These are phyloP conservation scores for Branchipolynoe longqiensis DNA, from an alignment of 2,888 invertebrate genomes.

Conservation along the genomic window DNA sequence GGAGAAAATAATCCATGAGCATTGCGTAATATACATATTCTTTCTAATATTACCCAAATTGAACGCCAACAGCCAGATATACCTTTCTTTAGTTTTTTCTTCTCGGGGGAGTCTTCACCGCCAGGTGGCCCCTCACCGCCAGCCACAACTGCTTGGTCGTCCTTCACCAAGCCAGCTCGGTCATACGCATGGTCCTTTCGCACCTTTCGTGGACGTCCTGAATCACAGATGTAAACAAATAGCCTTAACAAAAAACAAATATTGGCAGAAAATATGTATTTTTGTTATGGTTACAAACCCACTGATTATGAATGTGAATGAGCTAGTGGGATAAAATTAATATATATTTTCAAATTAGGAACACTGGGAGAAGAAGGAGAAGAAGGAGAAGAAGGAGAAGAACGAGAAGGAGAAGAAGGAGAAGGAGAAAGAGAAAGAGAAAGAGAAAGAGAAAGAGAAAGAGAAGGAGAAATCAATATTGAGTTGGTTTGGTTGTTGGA, in stretches of 20 bases:
- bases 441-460: too few relatives aligned
- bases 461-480: too few relatives aligned
- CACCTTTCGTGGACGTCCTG: slow-evolving; percentile 55
- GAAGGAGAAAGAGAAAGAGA: slow-evolving; percentile 59
- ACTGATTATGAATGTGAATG: too few relatives aligned
- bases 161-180: slow-evolving; percentile 9
- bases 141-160: not conserved
- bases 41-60: too few relatives aligned
- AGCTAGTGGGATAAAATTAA: too few relatives aligned
- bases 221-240: not conserved
- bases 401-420: slow-evolving; percentile 61
- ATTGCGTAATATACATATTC: too few relatives aligned
- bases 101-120: not conserved
- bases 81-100: slow-evolving; percentile 5
- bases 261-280: too few relatives aligned
- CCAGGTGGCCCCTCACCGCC: not conserved
- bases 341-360: slow-evolving; percentile 21
- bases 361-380: not conserved
- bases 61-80: not conserved
- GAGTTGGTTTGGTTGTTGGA: too few relatives aligned
- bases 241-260: too few relatives aligned
- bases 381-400: slow-evolving; percentile 63
- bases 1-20: too few relatives aligned
- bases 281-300: too few relatives aligned
- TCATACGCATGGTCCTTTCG: slow-evolving; percentile 53